Base-by-base conservation (phyloP, 2,888 invertebrate species). In the Itoplectis maculator region DNA sequence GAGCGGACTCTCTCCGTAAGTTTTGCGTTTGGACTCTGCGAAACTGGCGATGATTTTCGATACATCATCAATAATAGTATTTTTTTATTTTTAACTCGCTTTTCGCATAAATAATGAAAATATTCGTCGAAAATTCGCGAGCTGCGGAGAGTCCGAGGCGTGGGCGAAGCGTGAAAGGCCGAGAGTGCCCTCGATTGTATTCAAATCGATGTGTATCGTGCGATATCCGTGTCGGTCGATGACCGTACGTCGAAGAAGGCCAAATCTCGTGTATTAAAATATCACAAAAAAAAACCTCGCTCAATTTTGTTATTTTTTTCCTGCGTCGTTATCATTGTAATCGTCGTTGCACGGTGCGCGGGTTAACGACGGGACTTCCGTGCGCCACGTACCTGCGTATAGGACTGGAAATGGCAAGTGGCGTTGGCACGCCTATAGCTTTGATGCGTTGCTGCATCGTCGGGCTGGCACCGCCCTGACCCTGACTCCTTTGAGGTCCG, bases 371-470 rank as follows among this genome's bases (percentile, higher is more conserved):
- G n/a, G 11, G 65, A 79, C 68, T 29, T 2, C 29, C 70, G 73
- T 69, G 56, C 65, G 59, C 86, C 54, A 90, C 93, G 93, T 95
- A 97, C 97, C 97, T 97, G 94, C 97, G 94, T 88, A 97, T 96
- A 81, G 97, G 97, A 94, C 97, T 97, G 94, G 95, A 96, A 94
- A 97, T 95, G 8, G 97, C 97, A 76, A 98, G 94, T 49, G 98
- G 97, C 84, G 98, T 98, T 80, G 98, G 97, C 87, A 98, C 97
- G 70, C 98, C 98, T 79, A 98, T 95, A 81, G 97, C 97, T 93
- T 97, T 97, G 90, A 98, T 97, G 90, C 98, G 95, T 93, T 97
- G 97, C 93, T 97, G 97, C 96, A 97, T 97, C 69, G 97, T 97
- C 77, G 97, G 97, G 89, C 97, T 97, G 40, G 95, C 95, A 79